phyloP scores from a whole-genome alignment of 2,888 invertebrate species.

The Phaonia tiefii region DNA sequence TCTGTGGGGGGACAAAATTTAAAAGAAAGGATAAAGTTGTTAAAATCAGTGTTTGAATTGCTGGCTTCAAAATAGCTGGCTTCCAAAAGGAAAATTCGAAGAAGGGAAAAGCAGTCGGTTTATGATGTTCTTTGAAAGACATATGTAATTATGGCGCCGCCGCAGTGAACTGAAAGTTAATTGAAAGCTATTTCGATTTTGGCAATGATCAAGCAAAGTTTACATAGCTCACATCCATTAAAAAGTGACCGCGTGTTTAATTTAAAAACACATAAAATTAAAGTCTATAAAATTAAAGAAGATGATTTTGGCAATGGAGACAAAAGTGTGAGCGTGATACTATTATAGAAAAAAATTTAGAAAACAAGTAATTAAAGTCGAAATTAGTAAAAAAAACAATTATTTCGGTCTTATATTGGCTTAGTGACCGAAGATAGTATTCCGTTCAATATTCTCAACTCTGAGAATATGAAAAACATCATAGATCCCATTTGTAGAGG shows the following conservation, averaged over 20 bases:
- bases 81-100: background rate
- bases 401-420: too few species aligned
- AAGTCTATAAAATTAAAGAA: constrained; percentile 18
- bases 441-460: constrained; percentile 60
- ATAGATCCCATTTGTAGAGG: constrained; percentile 54
- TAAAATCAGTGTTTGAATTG: background rate
- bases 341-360: background rate
- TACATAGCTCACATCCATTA: background rate
- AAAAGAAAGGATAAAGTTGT: background rate
- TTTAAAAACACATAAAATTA: constrained; percentile 14
- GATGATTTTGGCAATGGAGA: background rate
- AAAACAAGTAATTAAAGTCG: constrained; percentile 13
- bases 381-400: constrained; percentile 17
- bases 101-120: background rate
- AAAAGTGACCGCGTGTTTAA: constrained; percentile 12
- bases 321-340: background rate
- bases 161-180: background rate
- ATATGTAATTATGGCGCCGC: background rate
- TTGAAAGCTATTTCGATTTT: too few species aligned
- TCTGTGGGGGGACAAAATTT: too few species aligned
- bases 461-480: constrained; percentile 51
- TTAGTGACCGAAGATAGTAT: constrained; percentile 49
- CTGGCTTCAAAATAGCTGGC: background rate
- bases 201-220: constrained; percentile 9
- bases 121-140: too few species aligned